These are phyloP conservation scores for Clostera curtula DNA, from an alignment of 2,888 invertebrate species.

Conservation along the genomic window DNA sequence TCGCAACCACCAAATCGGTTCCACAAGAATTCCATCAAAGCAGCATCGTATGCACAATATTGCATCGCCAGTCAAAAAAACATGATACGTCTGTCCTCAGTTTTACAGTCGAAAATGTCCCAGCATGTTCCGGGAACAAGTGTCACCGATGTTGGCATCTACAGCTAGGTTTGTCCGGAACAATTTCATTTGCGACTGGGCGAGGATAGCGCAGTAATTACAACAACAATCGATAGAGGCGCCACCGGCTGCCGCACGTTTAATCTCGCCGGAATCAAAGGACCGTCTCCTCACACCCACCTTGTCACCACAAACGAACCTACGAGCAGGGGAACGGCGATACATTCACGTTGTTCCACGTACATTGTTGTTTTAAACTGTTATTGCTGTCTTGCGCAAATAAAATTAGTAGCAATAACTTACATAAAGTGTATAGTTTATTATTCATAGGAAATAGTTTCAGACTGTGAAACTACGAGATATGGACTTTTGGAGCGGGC, in stretches of 20 bases:
- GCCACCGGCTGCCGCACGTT: slow-evolving; percentile 75
- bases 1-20: slow-evolving; percentile 30
- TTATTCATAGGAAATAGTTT: too few species aligned
- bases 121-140: slow-evolving; percentile 33
- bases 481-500: too few species aligned
- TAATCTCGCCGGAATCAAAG: slow-evolving; percentile 74
- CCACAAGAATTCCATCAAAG: slow-evolving; percentile 42
- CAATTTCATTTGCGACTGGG: slow-evolving; percentile 75
- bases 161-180: slow-evolving; percentile 69
- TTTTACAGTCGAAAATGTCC: slow-evolving; percentile 43
- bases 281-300: slow-evolving; percentile 69
- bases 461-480: too few species aligned
- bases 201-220: slow-evolving; percentile 74
- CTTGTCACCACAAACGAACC: slow-evolving; percentile 36
- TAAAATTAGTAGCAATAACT: too few species aligned
- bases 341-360: slow-evolving; percentile 5
- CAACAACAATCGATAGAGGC: slow-evolving; percentile 76
- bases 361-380: slow-evolving; percentile 35
- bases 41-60: slow-evolving; percentile 38
- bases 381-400: too few species aligned
- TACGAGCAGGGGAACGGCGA: slow-evolving; percentile 24
- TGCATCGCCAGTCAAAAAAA: slow-evolving; percentile 15
- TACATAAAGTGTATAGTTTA: too few species aligned
- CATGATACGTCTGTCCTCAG: slow-evolving; percentile 22
- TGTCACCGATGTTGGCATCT: slow-evolving; percentile 62